Conservation (phyloP, 2,113 vertebrate genomes). For the Triplophysa tibetana region DNA sequence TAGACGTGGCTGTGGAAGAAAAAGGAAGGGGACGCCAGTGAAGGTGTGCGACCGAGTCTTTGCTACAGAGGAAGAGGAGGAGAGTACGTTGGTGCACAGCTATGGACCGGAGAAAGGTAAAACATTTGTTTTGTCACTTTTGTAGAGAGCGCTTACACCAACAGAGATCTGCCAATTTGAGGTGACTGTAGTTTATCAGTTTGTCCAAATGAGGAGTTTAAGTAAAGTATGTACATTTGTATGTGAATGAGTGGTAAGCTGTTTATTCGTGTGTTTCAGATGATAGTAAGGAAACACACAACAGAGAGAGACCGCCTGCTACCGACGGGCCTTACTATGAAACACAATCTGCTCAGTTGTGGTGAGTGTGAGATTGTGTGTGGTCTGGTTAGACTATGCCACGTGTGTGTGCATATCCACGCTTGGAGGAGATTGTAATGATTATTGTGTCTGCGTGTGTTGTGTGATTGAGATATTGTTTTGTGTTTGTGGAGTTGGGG, state of each 20-base stretch:
- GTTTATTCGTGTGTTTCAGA: conserved; percentile 61
- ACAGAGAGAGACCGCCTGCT: conserved; percentile 61
- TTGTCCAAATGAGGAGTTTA: no score
- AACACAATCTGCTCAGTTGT: conserved; percentile 60
- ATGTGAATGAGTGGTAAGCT: background rate
- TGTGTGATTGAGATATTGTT: conserved; percentile 16
- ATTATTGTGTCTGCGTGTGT: conserved; percentile 43
- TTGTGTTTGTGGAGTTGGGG: conserved; percentile 34
- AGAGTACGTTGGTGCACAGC: conserved; percentile 70
- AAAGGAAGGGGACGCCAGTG: conserved; percentile 78
- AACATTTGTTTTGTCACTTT: conserved; percentile 29
- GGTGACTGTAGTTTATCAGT: background rate
- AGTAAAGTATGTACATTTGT: conserved; percentile 11
- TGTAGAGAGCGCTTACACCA: background rate
- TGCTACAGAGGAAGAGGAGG: conserved; percentile 73
- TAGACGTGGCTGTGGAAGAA: conserved; percentile 78
- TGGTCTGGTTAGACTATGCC: conserved; percentile 1
- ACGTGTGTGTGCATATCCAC: conserved; percentile 7
- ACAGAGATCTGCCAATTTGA: background rate
- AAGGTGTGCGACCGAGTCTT: conserved; percentile 73
- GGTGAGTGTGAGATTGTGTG: conserved; percentile 60
- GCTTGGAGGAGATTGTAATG: conserved; percentile 24
- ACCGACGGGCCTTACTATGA: conserved; percentile 61
- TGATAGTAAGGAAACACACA: conserved; percentile 69
- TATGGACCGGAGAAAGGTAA: conserved; percentile 67